Conservation (phyloP, 2,113 vertebrate genomes). For the Sorex araneus region DNA sequence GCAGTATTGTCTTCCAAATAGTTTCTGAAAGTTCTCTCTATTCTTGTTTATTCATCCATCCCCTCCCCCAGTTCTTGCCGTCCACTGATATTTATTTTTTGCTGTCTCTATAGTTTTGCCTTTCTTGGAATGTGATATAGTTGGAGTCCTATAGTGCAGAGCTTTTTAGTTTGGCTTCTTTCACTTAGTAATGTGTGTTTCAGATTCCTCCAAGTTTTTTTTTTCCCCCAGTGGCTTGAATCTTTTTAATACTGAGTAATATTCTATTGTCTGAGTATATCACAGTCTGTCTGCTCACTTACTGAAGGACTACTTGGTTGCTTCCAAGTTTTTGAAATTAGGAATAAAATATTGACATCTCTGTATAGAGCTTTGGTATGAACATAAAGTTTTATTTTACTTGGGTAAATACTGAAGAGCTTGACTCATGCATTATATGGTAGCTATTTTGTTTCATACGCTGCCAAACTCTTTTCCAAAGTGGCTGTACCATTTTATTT, state of each 20-base stretch:
- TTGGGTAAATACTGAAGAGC: background rate
- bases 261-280: background rate
- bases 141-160: background rate
- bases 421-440: background rate
- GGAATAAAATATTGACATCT: background rate
- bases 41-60: background rate
- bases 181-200: background rate
- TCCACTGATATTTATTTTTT: background rate
- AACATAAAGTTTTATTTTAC: conserved; percentile 8
- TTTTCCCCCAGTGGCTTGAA: background rate
- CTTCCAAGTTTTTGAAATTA: background rate
- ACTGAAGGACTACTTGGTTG: background rate
- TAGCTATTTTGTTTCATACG: background rate
- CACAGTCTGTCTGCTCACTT: background rate
- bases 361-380: background rate
- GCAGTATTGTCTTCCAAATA: too few relatives aligned
- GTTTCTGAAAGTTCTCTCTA: background rate
- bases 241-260: conserved; percentile 7
- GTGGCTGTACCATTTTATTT: background rate
- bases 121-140: background rate
- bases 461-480: too few relatives aligned
- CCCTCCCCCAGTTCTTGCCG: background rate
- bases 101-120: background rate
- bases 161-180: background rate
- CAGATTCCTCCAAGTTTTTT: background rate